Base-by-base conservation (phyloP, 2,888 invertebrate genomes). In the Chrysina gloriosa region DNA sequence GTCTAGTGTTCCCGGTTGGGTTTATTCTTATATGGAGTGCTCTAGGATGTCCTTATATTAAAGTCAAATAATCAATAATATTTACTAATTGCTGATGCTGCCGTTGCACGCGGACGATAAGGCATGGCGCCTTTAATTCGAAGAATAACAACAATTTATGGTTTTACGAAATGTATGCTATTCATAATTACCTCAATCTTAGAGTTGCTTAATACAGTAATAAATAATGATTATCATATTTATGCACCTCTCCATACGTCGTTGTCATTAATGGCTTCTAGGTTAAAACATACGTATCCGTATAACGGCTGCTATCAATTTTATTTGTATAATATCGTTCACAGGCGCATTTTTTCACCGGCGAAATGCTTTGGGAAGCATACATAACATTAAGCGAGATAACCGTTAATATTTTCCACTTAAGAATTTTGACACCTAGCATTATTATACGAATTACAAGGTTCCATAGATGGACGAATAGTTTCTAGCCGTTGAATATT, bases 341-440 rank as follows among this genome's bases (percentile, higher is more conserved):
- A 50, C 25, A 27, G 27, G n/a, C 25, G n/a, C 48, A 50, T 50
- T 25, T 50, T 50, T 50, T 50, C 48, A 27, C 48, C 3, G 11
- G 23, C 21, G 27, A 50, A 50, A 27, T 27, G 27, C 48, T 6
- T 50, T 14, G 48, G 27, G 27, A 50, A 50, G 27, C 27, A 27
- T 50, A 23, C 23, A 47, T 21, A 47, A 50, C 14, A 25, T 50
- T 50, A 47, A 47, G n/a, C 7, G n/a, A n/a, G n/a, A n/a, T n/a
- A n/a, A n/a, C n/a, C n/a, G n/a, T n/a, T n/a, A 50, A 25, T 50
- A 50, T 25, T 50, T 50, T 25, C 48, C 11, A 27, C 48, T 50
- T 50, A 27, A 50, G 27, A n/a, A 23, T 21, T 21, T 21, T 50
- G 25, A 11, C 48, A 25, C 25, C 23, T 25, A 23, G n/a, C 1